These are phyloP conservation scores for Cacoxenus indagator DNA, from an alignment of 2,888 invertebrate species.

Conservation along the genomic window DNA sequence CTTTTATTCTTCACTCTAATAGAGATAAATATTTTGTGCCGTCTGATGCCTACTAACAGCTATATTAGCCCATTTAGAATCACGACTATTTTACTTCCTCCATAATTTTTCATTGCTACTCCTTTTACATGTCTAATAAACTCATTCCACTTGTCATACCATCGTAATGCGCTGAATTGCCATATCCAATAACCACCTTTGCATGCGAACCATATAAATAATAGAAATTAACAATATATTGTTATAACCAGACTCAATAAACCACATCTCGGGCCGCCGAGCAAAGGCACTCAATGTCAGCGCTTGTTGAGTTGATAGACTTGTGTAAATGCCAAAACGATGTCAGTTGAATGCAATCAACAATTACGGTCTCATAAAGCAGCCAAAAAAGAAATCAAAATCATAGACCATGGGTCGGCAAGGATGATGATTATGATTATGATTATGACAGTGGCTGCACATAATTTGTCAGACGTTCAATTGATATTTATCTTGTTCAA, in stretches of 20 bases:
- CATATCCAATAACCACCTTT: background rate
- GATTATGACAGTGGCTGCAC: background rate
- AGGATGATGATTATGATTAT: conserved; percentile 29
- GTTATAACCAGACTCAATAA: conserved; percentile 6
- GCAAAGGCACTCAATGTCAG: background rate
- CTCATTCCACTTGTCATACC: background rate
- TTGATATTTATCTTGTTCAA: no score
- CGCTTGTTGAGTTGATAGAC: background rate
- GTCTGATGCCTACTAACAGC: no score
- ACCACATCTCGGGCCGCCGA: background rate
- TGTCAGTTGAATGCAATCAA: conserved; percentile 48
- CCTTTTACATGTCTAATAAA: background rate
- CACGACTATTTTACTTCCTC: background rate
- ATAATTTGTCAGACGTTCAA: conserved; percentile 22
- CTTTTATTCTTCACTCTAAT: no score
- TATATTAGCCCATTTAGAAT: no score
- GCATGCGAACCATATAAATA: conserved; percentile 6
- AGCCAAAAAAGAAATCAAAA: conserved; percentile 60
- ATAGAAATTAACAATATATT: background rate
- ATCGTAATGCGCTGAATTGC: background rate
- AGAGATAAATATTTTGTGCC: no score
- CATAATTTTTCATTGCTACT: background rate
- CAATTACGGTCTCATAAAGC: conserved; percentile 60
- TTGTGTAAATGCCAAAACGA: background rate
- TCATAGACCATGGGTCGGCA: no score